Conservation (phyloP, 2,113 vertebrate species). For the Planiliza haematocheilus region DNA sequence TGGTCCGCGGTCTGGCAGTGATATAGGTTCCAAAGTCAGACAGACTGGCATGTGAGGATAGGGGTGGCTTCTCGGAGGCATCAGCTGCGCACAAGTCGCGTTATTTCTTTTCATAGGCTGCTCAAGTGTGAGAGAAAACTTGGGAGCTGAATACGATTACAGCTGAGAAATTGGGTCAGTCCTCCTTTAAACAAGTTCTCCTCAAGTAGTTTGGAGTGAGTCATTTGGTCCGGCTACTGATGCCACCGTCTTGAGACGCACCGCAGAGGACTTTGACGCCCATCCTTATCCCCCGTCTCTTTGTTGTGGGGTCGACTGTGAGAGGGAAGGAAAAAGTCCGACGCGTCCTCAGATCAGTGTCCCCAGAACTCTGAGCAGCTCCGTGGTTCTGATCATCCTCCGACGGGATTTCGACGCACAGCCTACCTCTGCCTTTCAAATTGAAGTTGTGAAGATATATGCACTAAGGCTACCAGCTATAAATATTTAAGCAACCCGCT, state of each 20-base stretch:
- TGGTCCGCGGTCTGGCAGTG: conserved; percentile 44
- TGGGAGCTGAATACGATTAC: conserved; percentile 20
- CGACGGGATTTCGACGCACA: conserved; percentile 27
- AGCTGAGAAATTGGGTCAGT: neutral
- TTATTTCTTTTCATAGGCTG: conserved; percentile 52
- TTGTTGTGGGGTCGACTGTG: neutral
- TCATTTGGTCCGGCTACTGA: conserved; percentile 13
- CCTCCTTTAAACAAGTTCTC: conserved; percentile 35
- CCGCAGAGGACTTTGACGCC: conserved; percentile 9
- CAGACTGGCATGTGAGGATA: conserved; percentile 40
- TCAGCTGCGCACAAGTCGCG: conserved; percentile 45
- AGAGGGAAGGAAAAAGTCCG: conserved; percentile 36
- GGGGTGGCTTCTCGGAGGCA: conserved; percentile 52
- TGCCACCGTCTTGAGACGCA: conserved; percentile 17
- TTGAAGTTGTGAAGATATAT: conserved; percentile 75
- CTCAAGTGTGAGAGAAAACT: conserved; percentile 43
- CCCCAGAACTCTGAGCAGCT: conserved; percentile 24
- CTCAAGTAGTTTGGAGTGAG: conserved; percentile 36
- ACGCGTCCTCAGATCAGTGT: conserved; percentile 33
- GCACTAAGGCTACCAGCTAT: conserved; percentile 62
- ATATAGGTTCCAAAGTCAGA: conserved; percentile 51
- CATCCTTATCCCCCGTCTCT: conserved; percentile 14
- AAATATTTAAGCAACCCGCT: conserved; percentile 88
- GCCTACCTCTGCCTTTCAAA: conserved; percentile 62
- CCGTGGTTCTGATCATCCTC: conserved; percentile 35